Conservation (phyloP, 2,888 invertebrate species). For the Nudaria mundana region DNA sequence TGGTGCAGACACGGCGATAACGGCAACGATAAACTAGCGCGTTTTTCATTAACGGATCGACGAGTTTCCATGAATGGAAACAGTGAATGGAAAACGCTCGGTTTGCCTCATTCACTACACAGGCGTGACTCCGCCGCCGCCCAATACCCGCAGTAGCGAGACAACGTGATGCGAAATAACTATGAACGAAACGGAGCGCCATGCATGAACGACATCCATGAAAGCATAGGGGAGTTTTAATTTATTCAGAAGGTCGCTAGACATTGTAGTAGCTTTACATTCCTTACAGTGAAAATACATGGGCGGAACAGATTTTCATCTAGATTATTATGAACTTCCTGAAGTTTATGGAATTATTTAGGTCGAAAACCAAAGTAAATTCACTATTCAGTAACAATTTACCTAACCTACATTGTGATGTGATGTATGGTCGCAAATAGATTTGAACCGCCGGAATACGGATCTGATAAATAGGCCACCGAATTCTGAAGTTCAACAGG, state of each 20-base stretch:
- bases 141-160: constrained; percentile 31
- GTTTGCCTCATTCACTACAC: constrained; percentile 63
- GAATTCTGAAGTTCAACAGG: neutral
- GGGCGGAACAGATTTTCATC: no score
- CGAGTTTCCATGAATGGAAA: constrained; percentile 78
- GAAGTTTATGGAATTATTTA: constrained; percentile 7
- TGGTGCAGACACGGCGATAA: constrained; percentile 51
- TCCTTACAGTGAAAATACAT: no score
- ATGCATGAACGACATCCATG: constrained; percentile 16
- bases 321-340: constrained; percentile 14
- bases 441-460: neutral
- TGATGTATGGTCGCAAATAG: constrained; percentile 8
- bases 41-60: constrained; percentile 75
- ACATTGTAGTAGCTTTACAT: no score
- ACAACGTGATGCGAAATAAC: constrained; percentile 23
- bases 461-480: neutral
- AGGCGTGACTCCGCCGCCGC: constrained; percentile 25
- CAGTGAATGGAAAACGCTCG: constrained; percentile 72
- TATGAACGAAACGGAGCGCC: constrained; percentile 19
- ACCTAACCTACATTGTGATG: constrained; percentile 16
- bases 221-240: constrained; percentile 3
- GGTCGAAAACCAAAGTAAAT: constrained; percentile 12
- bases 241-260: constrained; percentile 11
- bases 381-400: constrained; percentile 7
- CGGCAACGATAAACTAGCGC: constrained; percentile 54